These are phyloP conservation scores for Pitangus sulphuratus DNA, from an alignment of 2,797 vertebrate species.

Conservation along the genomic window DNA sequence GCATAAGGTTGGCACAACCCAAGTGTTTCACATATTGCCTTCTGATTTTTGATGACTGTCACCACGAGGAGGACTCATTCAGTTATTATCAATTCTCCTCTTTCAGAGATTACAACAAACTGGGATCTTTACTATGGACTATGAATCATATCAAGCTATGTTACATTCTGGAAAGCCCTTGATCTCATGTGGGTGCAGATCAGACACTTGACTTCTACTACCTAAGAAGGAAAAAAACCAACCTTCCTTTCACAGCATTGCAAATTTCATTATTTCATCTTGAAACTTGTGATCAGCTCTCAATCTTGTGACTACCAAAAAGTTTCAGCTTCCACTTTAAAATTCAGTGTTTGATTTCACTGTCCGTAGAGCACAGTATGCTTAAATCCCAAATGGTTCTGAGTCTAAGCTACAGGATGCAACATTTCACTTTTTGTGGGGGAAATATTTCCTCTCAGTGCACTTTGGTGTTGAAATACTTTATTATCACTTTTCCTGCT, in stretches of 20 bases:
- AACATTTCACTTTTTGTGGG: neutral
- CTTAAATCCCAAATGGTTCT: neutral
- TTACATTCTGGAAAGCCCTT: slow-evolving; percentile 10
- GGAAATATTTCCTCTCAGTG: neutral
- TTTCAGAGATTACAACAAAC: neutral
- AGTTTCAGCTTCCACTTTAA: neutral
- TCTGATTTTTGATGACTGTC: neutral
- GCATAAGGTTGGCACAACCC: neutral
- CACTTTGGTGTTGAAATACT: neutral
- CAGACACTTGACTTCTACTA: neutral
- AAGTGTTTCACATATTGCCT: neutral
- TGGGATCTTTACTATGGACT: neutral
- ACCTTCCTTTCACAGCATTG: neutral
- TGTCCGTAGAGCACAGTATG: neutral
- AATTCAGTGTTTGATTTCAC: neutral
- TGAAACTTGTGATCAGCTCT: neutral
- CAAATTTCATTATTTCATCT: neutral
- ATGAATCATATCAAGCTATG: neutral
- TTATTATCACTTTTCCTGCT: neutral
- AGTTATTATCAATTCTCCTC: neutral
- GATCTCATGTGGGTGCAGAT: neutral
- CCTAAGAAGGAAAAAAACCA: neutral
- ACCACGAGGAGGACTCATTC: neutral
- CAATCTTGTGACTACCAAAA: neutral
- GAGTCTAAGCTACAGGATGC: neutral